These are phyloP conservation scores for Platycercus adscitus DNA, from an alignment of 2,113 vertebrate species.

Conservation along the genomic window DNA sequence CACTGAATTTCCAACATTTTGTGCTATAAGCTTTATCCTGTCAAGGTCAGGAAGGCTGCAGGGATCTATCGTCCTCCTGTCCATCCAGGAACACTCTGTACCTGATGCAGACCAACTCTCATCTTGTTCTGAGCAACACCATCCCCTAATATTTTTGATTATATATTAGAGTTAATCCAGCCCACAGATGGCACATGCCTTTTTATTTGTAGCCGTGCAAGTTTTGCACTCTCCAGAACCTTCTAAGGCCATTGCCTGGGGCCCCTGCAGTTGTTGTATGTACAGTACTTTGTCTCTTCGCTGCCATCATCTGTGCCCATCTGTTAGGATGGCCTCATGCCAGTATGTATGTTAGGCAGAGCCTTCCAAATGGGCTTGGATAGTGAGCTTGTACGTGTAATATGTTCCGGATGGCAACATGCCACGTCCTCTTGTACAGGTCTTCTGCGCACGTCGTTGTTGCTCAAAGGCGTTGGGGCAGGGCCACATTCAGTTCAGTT, in stretches of 20 bases:
- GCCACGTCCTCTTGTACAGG: not conserved
- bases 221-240: not conserved
- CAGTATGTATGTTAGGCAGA: slow-evolving; percentile 31
- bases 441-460: not conserved
- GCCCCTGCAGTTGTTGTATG: slow-evolving; percentile 26
- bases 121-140: not conserved
- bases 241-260: not conserved
- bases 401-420: not conserved
- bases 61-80: not conserved
- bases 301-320: slow-evolving; percentile 57
- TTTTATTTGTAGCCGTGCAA: not conserved
- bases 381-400: not conserved
- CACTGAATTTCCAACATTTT: not conserved
- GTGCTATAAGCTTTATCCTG: not conserved
- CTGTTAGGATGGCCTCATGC: slow-evolving; percentile 47
- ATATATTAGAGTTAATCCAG: slow-evolving; percentile 27
- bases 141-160: not conserved
- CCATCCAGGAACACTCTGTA: not conserved
- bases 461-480: not conserved
- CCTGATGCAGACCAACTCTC: not conserved
- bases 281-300: not conserved
- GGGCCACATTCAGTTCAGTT: not conserved
- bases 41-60: not conserved
- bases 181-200: slow-evolving; percentile 39
- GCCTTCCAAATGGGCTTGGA: not conserved